Evolutionary conservation across 2,888 invertebrate species (phyloP).

Genomic region (Frankliniella intonsa): DNA sequence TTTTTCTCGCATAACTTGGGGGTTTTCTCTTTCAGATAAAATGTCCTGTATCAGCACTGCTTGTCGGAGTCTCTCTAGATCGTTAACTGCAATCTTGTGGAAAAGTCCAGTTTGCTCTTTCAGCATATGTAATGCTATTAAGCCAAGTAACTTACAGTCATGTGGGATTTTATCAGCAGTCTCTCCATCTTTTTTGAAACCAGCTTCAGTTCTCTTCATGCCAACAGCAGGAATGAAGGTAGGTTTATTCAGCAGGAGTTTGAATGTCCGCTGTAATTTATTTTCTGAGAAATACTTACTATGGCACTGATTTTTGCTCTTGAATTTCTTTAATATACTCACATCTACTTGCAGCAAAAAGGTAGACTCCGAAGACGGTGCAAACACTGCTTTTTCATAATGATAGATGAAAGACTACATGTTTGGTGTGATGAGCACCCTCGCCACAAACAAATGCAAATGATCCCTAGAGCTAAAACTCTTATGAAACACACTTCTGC

Average conservation of each 20-base stretch:
- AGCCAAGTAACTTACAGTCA: too few relatives aligned
- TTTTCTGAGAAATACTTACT: too few relatives aligned
- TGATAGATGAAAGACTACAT: background rate
- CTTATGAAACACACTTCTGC: background rate
- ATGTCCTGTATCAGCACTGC: background rate
- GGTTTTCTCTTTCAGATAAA: background rate
- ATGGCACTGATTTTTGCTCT: background rate
- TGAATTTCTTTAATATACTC: background rate
- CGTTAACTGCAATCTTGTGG: background rate
- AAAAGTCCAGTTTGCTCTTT: background rate
- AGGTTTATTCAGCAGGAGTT: background rate
- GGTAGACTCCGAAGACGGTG: background rate
- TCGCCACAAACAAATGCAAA: constrained; percentile 3
- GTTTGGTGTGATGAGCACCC: background rate
- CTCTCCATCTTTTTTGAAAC: background rate
- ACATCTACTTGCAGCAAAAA: background rate
- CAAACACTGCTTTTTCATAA: background rate
- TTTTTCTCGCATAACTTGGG: too few relatives aligned
- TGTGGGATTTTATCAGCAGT: background rate
- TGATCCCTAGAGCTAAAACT: background rate
- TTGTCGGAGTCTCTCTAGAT: background rate
- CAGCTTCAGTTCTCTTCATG: background rate
- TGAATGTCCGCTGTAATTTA: too few relatives aligned
- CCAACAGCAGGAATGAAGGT: background rate
- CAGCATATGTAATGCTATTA: background rate